Conservation (phyloP, 2,888 invertebrate genomes). For the Uropetala carovei region DNA sequence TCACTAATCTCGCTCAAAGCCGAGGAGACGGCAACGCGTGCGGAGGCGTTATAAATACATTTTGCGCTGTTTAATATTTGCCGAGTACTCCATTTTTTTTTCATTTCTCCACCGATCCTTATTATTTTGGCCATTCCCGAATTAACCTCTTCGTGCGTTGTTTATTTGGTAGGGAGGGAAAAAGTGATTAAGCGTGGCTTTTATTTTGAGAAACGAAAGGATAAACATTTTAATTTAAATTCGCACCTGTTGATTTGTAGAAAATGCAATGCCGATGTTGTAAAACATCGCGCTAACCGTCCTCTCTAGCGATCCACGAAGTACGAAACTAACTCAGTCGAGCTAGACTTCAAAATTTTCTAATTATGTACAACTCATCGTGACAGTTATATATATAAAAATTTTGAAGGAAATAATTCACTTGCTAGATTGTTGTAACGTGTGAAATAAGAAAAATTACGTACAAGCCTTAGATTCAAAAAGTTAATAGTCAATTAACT, state of each 20-base stretch:
- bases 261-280: not conserved
- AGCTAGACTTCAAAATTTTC: too few species aligned
- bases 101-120: not conserved
- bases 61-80: not conserved
- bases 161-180: not conserved
- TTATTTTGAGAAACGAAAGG: not conserved
- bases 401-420: too few species aligned
- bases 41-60: not conserved
- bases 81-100: not conserved
- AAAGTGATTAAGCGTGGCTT: not conserved
- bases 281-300: not conserved
- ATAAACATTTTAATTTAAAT: constrained; percentile 2
- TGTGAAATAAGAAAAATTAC: too few species aligned
- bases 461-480: too few species aligned
- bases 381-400: too few species aligned
- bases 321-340: too few species aligned
- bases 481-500: too few species aligned
- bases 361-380: too few species aligned
- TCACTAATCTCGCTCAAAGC: not conserved
- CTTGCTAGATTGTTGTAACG: too few species aligned
- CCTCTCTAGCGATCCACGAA: too few species aligned
- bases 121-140: not conserved
- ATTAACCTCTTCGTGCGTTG: not conserved
- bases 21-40: not conserved
- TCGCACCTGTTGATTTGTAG: constrained; percentile 16